These are phyloP conservation scores for Aplodontia rufa DNA, from an alignment of 2,113 vertebrate species.

Conservation along the genomic window DNA sequence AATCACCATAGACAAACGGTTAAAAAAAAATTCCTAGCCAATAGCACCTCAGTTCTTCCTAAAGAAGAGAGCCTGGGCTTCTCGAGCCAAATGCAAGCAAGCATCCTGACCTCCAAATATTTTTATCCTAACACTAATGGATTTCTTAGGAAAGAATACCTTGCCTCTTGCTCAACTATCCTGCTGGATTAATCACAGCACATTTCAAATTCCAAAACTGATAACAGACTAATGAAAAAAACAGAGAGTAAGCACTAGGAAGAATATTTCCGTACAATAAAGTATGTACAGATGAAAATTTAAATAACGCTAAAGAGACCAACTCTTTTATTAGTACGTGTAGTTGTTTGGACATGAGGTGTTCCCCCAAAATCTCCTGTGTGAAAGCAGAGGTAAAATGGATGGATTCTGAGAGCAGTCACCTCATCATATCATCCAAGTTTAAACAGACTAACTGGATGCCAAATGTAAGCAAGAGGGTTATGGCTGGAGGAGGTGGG, in stretches of 20 bases:
- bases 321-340: background rate
- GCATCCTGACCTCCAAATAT: background rate
- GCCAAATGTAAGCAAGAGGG: too few species aligned
- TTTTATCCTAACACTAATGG: background rate
- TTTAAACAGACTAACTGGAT: too few species aligned
- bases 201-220: background rate
- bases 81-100: constrained; percentile 13
- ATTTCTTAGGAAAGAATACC: background rate
- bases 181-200: background rate
- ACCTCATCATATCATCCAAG: too few species aligned
- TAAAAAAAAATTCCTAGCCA: constrained; percentile 44
- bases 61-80: background rate
- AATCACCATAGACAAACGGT: background rate
- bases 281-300: background rate
- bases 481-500: too few species aligned
- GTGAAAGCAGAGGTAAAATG: too few species aligned
- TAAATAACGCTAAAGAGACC: background rate
- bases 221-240: background rate
- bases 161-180: background rate
- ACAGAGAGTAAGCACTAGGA: background rate
- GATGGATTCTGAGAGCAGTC: too few species aligned
- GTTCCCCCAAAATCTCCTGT: too few species aligned
- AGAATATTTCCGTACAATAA: background rate
- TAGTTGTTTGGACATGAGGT: too few species aligned
- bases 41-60: background rate